Percentiles rank a stretch among this genome's conserved stretches.
These are phyloP conservation scores for Pelodytes ibericus DNA, from an alignment of 2,797 vertebrate genomes.

Conservation along the genomic window DNA sequence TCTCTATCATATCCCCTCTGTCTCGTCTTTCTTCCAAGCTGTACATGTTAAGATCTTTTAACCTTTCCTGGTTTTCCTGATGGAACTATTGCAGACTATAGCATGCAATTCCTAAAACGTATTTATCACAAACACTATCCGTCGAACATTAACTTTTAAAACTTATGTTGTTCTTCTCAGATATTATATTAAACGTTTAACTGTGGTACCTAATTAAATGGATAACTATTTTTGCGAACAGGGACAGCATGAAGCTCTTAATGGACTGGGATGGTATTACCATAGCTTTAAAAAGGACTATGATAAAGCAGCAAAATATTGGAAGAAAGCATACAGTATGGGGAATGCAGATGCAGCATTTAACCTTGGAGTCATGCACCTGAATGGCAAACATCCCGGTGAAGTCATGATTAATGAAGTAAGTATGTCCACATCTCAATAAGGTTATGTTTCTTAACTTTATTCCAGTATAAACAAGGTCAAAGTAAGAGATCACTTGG, in stretches of 20 bases:
- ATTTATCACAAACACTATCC: too few relatives aligned
- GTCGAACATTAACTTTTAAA: too few relatives aligned
- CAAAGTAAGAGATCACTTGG: too few relatives aligned
- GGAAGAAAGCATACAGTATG: slow-evolving; percentile 80
- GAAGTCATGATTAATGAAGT: slow-evolving; percentile 80
- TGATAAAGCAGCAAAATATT: slow-evolving; percentile 78
- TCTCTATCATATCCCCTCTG: too few relatives aligned
- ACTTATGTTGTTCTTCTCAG: too few relatives aligned
- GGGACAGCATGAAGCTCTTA: slow-evolving; percentile 88
- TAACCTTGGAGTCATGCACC: slow-evolving; percentile 85
- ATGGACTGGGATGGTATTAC: slow-evolving; percentile 92
- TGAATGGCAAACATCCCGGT: slow-evolving; percentile 76
- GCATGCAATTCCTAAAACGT: too few relatives aligned
- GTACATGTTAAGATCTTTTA: too few relatives aligned
- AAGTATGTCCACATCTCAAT: slow-evolving; percentile 57
- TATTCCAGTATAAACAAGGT: too few relatives aligned
- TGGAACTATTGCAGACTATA: too few relatives aligned
- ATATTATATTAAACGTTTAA: not conserved
- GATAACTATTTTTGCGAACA: slow-evolving; percentile 58
- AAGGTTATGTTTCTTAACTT: too few relatives aligned
- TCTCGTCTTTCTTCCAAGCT: too few relatives aligned
- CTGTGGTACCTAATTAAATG: not conserved
- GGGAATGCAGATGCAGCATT: slow-evolving; percentile 85
- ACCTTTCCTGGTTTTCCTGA: too few relatives aligned
- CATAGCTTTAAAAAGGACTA: slow-evolving; percentile 78